Evolutionary conservation across 2,888 invertebrate genomes (phyloP), one percentile per base, ranked within the genome.

Genomic region (Hybos culiciformis): DNA sequence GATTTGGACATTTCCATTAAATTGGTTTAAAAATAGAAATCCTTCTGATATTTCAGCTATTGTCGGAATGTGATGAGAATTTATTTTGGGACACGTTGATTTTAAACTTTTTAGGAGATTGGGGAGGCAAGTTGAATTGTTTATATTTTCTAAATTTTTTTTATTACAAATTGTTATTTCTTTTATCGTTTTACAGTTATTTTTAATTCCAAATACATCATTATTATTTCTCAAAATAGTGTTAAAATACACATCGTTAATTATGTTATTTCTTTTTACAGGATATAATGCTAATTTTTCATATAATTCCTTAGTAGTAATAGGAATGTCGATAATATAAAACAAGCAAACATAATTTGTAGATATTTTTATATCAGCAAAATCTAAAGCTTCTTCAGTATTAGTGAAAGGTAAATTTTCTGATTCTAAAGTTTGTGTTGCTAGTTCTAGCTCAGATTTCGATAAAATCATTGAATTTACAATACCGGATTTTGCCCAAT

Each of bases 351-450:
- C 37, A 14, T 32, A 31, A 26, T 46, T 38, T n/a, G 24, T 42
- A 23, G 41, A 37, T 20, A 41, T 5, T 32, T 43, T 43, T 19
- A 41, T 12, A 17, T 46, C 21, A 12, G 43, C 34, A 32, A 43
- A 38, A 31, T 46, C 39, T 37, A 46, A 26, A 21, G 37, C 46
- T 40, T 46, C 40, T 43, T 45, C 40, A 14, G 37, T 33, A 14
- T 23, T 40, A 12, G 32, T 21, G 31, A 32, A 46, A 12, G 41
- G 39, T 12, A 44, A 39, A n/a, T 29, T 23, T 41, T 46, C 34
- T 39, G 43, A 38, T 31, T 39, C 36, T 18, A 43, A 17, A 21
- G 37, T 32, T 19, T 29, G 17, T 23, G 37, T 40, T 33, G 37
- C 36, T 29, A 37, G 21, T 38, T 42, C 33, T 34, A 37, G 39